These are phyloP conservation scores for Ctenoplectra terminalis DNA, from an alignment of 1,140 invertebrate species.

Conservation along the genomic window DNA sequence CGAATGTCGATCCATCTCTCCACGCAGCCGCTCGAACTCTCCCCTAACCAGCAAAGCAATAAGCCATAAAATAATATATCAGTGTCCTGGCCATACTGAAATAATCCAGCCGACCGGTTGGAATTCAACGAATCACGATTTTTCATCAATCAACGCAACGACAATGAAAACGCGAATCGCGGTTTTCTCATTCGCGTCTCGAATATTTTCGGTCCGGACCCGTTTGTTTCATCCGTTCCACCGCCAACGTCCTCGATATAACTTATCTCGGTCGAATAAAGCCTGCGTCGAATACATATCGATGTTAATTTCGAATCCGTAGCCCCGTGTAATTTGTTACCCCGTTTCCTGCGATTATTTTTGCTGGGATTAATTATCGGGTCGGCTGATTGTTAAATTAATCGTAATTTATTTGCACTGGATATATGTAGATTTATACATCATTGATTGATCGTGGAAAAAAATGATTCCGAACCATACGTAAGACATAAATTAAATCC, in stretches of 20 bases:
- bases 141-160: slow-evolving; percentile 39
- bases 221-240: background rate
- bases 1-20: slow-evolving; percentile 51
- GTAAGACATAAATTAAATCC: too few relatives aligned
- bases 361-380: background rate
- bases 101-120: slow-evolving; percentile 31
- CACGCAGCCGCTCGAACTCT: background rate
- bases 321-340: background rate
- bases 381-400: background rate
- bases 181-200: background rate
- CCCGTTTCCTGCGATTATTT: background rate
- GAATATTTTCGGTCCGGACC: background rate
- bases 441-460: too few relatives aligned
- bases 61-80: slow-evolving; percentile 57
- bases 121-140: slow-evolving; percentile 40
- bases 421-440: too few relatives aligned
- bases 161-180: slow-evolving; percentile 10
- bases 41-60: slow-evolving; percentile 36
- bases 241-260: background rate
- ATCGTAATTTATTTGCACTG: background rate
- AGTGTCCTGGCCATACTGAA: slow-evolving; percentile 46
- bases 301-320: background rate
- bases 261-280: background rate
- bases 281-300: background rate
- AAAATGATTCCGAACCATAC: too few relatives aligned